phyloP scores from a whole-genome alignment of 92 coral and sea anemone genomes.

The Porites rus region DNA sequence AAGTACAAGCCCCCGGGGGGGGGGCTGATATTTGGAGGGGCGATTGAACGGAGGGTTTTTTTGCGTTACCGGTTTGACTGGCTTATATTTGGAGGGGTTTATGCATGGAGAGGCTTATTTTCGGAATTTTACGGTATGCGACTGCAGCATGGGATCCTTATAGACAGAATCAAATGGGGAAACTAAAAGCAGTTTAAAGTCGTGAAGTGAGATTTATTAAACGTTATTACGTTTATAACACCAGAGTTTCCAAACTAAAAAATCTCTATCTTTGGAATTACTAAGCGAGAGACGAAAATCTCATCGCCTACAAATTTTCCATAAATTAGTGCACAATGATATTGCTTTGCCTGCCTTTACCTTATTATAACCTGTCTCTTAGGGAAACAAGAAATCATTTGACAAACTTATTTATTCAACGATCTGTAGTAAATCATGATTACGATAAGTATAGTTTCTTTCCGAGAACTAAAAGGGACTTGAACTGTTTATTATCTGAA shows the following conservation, averaged over 20 bases:
- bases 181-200: slow-evolving; percentile 33
- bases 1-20: too few species aligned
- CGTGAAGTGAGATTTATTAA: background rate
- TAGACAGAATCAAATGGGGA: slow-evolving; percentile 40
- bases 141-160: slow-evolving; percentile 10
- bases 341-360: background rate
- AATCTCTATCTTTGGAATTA: background rate
- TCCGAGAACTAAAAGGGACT: background rate
- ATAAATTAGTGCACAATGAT: background rate
- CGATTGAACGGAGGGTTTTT: too few species aligned
- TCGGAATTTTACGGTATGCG: too few species aligned
- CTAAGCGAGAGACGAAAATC: background rate
- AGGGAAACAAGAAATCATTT: background rate
- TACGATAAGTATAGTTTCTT: background rate
- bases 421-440: background rate
- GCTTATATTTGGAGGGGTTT: too few species aligned
- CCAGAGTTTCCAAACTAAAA: too few species aligned
- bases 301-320: background rate
- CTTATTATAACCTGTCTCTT: background rate
- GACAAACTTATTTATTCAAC: background rate
- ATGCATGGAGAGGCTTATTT: too few species aligned
- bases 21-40: too few species aligned
- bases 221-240: too few species aligned
- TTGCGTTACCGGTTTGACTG: too few species aligned
- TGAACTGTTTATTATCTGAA: too few species aligned